Conservation (phyloP, 2,113 vertebrate species). For the Galeopterus variegatus region DNA sequence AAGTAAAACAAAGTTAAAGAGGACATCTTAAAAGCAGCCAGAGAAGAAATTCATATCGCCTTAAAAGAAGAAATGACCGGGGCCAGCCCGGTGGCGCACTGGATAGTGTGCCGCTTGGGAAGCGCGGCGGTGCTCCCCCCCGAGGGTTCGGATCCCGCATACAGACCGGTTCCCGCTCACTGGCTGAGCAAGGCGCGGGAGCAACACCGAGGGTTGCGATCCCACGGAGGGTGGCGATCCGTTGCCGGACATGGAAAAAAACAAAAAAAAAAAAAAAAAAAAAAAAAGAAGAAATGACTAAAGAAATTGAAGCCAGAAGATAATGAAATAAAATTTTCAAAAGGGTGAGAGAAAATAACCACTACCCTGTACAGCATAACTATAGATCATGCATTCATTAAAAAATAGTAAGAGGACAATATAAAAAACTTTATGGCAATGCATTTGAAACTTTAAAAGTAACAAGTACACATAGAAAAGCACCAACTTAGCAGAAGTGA, state of each 20-base stretch:
- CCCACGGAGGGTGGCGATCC: too few relatives aligned
- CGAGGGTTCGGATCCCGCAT: too few relatives aligned
- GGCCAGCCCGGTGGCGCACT: too few relatives aligned
- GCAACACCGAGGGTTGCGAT: too few relatives aligned
- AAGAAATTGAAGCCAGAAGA: not conserved
- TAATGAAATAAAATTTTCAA: constrained; percentile 2
- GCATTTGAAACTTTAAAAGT: not conserved
- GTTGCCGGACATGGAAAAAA: too few relatives aligned
- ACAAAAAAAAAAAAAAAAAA: too few relatives aligned
- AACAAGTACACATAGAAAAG: not conserved
- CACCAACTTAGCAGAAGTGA: not conserved
- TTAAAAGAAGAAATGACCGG: not conserved
- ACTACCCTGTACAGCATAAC: not conserved
- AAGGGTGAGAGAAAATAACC: not conserved
- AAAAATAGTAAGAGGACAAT: not conserved
- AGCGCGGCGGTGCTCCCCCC: too few relatives aligned
- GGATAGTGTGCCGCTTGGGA: too few relatives aligned
- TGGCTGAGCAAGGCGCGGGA: too few relatives aligned
- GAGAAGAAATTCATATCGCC: not conserved
- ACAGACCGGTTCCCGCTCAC: too few relatives aligned
- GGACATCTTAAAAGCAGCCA: not conserved
- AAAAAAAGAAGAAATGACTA: not conserved
- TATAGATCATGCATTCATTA: not conserved
- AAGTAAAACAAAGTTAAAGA: not conserved
- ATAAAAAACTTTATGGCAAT: not conserved